Conservation (phyloP, 2,888 invertebrate species). For the Apantesis nais region DNA sequence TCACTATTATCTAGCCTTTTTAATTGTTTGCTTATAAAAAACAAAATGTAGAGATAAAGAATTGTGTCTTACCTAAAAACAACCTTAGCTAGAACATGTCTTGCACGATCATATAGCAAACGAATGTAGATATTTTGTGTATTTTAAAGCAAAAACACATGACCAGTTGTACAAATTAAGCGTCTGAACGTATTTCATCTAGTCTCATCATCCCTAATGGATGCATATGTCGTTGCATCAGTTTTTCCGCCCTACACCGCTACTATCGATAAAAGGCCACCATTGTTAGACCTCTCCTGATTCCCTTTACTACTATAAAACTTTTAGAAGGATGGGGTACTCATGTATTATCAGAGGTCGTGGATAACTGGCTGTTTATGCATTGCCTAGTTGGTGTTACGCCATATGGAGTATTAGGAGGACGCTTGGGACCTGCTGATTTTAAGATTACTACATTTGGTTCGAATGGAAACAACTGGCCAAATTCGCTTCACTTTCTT, state of each 20-base stretch:
- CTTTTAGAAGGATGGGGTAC: conserved; percentile 14
- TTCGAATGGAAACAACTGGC: conserved; percentile 79
- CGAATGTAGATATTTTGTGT: neutral
- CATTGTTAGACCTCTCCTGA: conserved; percentile 48
- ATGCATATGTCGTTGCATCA: conserved; percentile 83
- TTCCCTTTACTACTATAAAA: conserved; percentile 20
- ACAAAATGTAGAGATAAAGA: neutral
- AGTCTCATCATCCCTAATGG: conserved; percentile 82
- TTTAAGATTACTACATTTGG: conserved; percentile 63
- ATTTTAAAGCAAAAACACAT: conserved; percentile 17
- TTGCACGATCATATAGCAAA: neutral
- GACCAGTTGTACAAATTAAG: conserved; percentile 78
- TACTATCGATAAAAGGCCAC: conserved; percentile 71
- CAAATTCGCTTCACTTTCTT: conserved; percentile 67
- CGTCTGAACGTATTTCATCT: conserved; percentile 69
- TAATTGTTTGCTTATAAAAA: neutral
- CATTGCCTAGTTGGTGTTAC: conserved; percentile 68
- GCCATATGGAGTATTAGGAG: conserved; percentile 84
- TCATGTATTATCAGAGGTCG: conserved; percentile 51
- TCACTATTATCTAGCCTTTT: neutral
- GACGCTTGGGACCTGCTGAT: conserved; percentile 78
- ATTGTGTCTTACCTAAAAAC: neutral
- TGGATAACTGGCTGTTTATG: conserved; percentile 65
- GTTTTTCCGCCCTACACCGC: conserved; percentile 74
- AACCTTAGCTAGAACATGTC: neutral